phyloP scores from a whole-genome alignment of 2,797 vertebrate genomes.

The Chloroceryle amazona region DNA sequence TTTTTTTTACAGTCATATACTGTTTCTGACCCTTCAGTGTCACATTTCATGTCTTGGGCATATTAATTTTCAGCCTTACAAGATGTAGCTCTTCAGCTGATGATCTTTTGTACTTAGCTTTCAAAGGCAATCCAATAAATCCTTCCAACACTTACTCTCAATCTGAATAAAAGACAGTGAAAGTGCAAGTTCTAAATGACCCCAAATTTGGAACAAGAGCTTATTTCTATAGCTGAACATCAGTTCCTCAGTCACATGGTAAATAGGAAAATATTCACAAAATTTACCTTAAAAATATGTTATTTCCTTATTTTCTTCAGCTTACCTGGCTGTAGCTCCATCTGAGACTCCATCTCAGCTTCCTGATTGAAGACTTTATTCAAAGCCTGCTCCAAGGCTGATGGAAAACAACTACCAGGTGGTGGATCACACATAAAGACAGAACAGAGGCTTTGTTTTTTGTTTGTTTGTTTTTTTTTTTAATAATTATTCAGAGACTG shows the following conservation, averaged over 20 bases:
- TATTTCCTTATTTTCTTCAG: neutral
- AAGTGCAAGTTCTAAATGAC: neutral
- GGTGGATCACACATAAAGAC: neutral
- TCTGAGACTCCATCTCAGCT: neutral
- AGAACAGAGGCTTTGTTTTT: neutral
- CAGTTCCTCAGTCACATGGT: neutral
- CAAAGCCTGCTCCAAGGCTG: neutral
- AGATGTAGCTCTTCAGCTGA: neutral
- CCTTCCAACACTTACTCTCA: neutral
- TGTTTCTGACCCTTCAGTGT: neutral
- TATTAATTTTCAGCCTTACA: neutral
- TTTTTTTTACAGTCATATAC: neutral
- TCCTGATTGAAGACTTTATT: neutral
- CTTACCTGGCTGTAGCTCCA: neutral
- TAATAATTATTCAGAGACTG: neutral
- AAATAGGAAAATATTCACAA: neutral
- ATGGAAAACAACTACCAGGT: neutral
- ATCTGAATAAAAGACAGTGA: neutral
- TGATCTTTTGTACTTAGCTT: neutral
- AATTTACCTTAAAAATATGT: neutral
- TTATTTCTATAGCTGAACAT: neutral
- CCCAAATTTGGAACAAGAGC: neutral
- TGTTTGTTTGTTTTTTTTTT: neutral
- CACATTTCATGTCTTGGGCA: neutral
- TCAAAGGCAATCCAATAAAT: neutral